Base-by-base conservation (phyloP, 1,140 invertebrate species). In the Leptinotarsa texana region DNA sequence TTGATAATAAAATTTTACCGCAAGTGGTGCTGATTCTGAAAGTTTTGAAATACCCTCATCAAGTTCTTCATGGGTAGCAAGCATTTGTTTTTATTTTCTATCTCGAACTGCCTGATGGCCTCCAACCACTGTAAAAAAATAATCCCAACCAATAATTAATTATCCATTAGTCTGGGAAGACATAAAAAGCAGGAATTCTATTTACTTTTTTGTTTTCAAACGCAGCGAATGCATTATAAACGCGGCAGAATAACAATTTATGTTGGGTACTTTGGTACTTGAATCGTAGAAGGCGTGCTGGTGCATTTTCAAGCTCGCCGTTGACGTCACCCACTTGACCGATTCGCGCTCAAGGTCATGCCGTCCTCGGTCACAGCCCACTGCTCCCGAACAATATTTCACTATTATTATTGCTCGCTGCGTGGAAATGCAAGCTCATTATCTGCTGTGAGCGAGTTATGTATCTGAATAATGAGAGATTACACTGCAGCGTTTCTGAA, bases 321-420 rank as follows among this genome's bases (percentile, higher is more conserved):
- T 24, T 71, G 69, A 65, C 62, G 74, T 70, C 74, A 70, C 61
- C 74, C 61, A 65, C 63, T 65, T 70, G 70, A 65, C 63, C 69
- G 69, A 75, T 61, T 70, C 62, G 65, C 67, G 62, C 49, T 66
- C 74, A 67, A 72, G 61, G 74, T 75, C 69, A 71, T 62, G 69
- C 49, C 74, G 61, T 69, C 74, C 74, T 70, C 69, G 69, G 61
- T 68, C 48, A 57, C 74, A 75, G 47, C 74, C 74, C 68, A 70
- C 69, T 70, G 69, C 42, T 67, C 62, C 62, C 42, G 69, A 61
- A 71, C 69, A 71, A 71, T 71, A 71, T 71, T 61, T 61, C 22
- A 62, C 51, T 71, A 33, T 71, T 71, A 62, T 42, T 71, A 24
- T 33, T 42, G 66, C 24, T 42, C 15, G 66, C 24, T 68, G 66